Evolutionary conservation across 2,113 vertebrate genomes (phyloP).

Genomic region (Ceyx margarethae): DNA sequence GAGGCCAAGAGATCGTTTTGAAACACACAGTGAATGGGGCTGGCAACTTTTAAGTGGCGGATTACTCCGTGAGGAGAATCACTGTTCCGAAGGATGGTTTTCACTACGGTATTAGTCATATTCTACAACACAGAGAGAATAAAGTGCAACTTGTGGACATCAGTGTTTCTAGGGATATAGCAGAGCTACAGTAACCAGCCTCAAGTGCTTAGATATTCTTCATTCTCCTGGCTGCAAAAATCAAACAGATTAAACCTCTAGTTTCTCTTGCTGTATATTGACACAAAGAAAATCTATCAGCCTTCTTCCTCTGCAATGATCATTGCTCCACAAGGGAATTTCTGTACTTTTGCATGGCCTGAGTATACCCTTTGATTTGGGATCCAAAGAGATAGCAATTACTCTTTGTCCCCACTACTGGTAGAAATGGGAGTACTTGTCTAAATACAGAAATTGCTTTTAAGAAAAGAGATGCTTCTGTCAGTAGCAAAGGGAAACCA

Average conservation of each 20-base stretch:
- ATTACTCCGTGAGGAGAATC: conserved; percentile 43
- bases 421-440: neutral
- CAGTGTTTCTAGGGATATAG: neutral
- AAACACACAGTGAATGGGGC: conserved; percentile 81
- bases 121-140: conserved; percentile 76
- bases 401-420: neutral
- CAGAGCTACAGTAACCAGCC: neutral
- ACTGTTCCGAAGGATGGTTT: conserved; percentile 75
- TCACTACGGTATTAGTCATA: conserved; percentile 69
- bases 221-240: neutral
- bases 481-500: neutral
- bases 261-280: neutral
- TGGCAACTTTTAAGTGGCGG: conserved; percentile 57
- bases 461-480: neutral
- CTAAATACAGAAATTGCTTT: neutral
- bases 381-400: neutral
- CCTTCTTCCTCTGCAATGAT: neutral
- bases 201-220: neutral
- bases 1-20: conserved; percentile 78
- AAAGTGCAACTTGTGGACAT: neutral
- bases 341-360: neutral
- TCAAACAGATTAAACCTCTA: neutral
- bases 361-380: neutral
- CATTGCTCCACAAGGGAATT: neutral
- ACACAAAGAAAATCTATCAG: neutral